Percentiles rank a stretch among this genome's conserved stretches.
These are phyloP conservation scores for Paratilapia polleni DNA, from an alignment of 2,113 vertebrate genomes.

Conservation along the genomic window DNA sequence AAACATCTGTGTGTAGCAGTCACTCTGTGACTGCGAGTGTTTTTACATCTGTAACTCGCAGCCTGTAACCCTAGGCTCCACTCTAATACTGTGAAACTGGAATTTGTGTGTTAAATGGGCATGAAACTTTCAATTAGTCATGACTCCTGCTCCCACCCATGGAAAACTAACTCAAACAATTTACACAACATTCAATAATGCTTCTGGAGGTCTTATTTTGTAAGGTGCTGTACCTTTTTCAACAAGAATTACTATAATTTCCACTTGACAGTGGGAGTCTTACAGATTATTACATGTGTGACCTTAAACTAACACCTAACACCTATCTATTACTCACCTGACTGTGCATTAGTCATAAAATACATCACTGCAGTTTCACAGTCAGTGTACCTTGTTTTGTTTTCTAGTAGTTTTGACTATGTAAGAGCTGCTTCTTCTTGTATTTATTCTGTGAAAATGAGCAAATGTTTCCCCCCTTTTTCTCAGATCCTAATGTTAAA, in stretches of 20 bases:
- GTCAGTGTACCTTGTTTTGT: background rate
- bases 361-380: background rate
- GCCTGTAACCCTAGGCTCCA: background rate
- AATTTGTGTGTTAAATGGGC: background rate
- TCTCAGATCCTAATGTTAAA: constrained; percentile 18
- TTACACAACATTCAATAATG: too few species aligned
- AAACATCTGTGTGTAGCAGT: constrained; percentile 23
- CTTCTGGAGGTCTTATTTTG: background rate
- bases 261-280: background rate
- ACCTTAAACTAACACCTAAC: constrained; percentile 23
- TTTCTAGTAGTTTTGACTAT: background rate
- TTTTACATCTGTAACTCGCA: background rate
- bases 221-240: background rate
- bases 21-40: background rate
- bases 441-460: background rate
- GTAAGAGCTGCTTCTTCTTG: background rate
- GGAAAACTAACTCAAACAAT: background rate
- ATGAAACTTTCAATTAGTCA: background rate
- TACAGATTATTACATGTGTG: background rate
- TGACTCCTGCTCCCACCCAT: background rate
- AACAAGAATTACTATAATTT: constrained; percentile 6
- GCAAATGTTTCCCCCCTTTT: background rate
- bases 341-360: background rate
- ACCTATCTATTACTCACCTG: constrained; percentile 21
- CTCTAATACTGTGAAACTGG: background rate